Base-by-base conservation (phyloP, 2,797 vertebrate species). In the Typhlichthys eigenmanni region DNA sequence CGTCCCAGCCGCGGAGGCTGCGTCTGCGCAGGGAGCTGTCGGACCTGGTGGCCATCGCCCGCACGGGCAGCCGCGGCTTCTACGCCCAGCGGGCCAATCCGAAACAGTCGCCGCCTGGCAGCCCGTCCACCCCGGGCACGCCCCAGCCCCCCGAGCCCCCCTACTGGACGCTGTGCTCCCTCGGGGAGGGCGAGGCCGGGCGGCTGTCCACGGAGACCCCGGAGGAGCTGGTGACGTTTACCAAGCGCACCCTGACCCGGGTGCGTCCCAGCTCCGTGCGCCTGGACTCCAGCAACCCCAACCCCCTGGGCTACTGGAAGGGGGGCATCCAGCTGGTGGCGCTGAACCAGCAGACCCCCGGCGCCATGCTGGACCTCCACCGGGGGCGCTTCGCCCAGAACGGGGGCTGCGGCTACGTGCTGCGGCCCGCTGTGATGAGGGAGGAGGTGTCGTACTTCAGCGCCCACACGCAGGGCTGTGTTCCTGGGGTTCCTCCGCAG, bases 281-380 rank as follows among this genome's bases (percentile, higher is more conserved):
- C 13, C 94, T 98, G 70, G 97, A 98, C 82, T 98, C 97, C 49
- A 98, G 97, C 85, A 99, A 99, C 85, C 89, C 96, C 69, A 98
- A 98, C 84, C 98, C 98, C 0, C 98, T 98, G 75, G 96, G 96
- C 62, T 98, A 96, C 83, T 99, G 98, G 98, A 98, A 98, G 47
- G 96, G 98, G 68, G 98, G 98, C 57, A 96, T 97, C 78, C 98
- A 99, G 87, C 93, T 98, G 10, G 96, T 98, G 83, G 96, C 96
- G 9, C 94, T 99, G 90, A 98, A 98, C 90, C 97, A 96, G 74
- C 97, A 99, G 92, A 98, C 97, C 0, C 95, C 96, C 0, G 97
- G 97, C 0, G 96, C 96, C 58, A 98, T 98, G 98, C 93, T 98
- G 91, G 97, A 98, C 86, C 92, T 99, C 17, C 94, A 96, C 78